A percentile compares a stretch with the other conserved stretches of the same genome.
phyloP scores from a whole-genome alignment of 2,113 vertebrate genomes.

The Egretta garzetta region DNA sequence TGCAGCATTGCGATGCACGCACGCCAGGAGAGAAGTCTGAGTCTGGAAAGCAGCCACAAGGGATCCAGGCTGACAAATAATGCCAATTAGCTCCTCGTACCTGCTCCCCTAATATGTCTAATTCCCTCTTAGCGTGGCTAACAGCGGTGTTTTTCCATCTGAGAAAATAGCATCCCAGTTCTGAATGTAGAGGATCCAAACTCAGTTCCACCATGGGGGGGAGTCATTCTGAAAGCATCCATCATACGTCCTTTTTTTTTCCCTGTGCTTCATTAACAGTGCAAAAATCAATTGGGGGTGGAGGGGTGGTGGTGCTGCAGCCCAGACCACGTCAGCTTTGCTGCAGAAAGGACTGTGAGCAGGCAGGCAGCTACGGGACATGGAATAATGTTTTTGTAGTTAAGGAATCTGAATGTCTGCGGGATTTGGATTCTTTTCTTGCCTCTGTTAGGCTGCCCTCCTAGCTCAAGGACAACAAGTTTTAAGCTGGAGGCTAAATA shows the following conservation, averaged over 20 bases:
- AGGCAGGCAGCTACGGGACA: background rate
- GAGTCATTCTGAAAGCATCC: background rate
- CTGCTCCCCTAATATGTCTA: background rate
- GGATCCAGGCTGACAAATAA: rapidly evolving
- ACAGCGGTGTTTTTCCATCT: background rate
- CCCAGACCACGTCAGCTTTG: background rate
- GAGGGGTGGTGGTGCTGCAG: background rate
- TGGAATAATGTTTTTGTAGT: background rate
- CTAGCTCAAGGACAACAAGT: background rate
- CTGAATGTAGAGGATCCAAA: background rate
- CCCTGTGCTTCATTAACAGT: background rate
- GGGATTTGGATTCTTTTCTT: background rate
- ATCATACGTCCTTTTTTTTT: background rate
- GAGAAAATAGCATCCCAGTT: background rate
- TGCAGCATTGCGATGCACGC: rapidly evolving
- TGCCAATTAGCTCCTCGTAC: background rate
- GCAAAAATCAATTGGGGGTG: background rate
- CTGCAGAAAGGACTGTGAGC: background rate
- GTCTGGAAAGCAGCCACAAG: background rate
- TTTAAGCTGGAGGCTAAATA: background rate
- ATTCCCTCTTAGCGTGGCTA: background rate
- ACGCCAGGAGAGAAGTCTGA: background rate
- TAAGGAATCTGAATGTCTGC: background rate
- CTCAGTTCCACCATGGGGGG: background rate
- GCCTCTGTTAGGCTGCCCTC: background rate